Base-by-base conservation (phyloP, 2,797 vertebrate genomes). In the Lutjanus argentimaculatus region DNA sequence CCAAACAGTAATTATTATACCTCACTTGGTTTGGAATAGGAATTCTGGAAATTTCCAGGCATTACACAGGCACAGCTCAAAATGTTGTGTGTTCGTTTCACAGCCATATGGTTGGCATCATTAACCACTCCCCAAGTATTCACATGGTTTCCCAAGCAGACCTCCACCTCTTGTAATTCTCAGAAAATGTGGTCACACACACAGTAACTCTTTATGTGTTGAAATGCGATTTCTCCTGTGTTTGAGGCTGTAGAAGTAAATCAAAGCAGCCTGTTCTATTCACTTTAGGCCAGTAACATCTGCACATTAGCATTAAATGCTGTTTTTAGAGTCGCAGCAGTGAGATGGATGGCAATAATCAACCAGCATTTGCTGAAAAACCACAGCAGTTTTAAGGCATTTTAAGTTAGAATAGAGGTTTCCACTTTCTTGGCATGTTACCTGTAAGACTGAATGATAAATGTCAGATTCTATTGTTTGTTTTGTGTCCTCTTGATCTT, bases 41-140 rank as follows among this genome's bases (percentile, higher is more conserved):
- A 83, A 80, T 88, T 77, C 77, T 85, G 81, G 68, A 90, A 77
- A 73, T 87, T 88, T 93, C 86, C 90, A 87, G 67, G 82, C 73
- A 67, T 80, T 71, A 52, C 40, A 36, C 30, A 36, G 0, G 70
- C 76, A 58, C 66, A 71, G 68, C 82, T 72, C 57, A 36, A 81
- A 84, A 72, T 85, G 76, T 72, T 78, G 53, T 80, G 88, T 78
- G 72, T 85, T 86, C 67, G 13, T 83, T 84, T 86, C 85, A 64
- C 52, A 81, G 71, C 84, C 87, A 88, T 91, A 82, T 90, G 90
- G 84, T 84, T 87, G 90, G 87, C 88, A 93, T 92, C 91, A 90
- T 90, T 89, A 86, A 85, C 78, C 83, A 61, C 90, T 88, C 82
- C 78, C 79, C 70, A 81, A 92, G 78, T 82, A 85, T 85, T 90